Conservation (phyloP, 2,888 invertebrate species). For the Eupithecia dodoneata region DNA sequence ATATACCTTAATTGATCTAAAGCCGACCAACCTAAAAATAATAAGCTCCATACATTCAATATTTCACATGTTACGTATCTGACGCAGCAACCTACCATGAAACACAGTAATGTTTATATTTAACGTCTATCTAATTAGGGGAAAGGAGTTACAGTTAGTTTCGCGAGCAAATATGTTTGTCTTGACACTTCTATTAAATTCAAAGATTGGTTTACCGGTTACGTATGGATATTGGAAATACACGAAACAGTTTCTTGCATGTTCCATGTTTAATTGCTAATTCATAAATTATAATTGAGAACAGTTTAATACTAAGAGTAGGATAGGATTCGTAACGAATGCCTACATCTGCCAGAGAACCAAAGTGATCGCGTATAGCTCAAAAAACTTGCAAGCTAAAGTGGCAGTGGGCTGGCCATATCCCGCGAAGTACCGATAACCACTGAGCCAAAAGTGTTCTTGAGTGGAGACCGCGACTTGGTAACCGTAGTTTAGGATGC, state of each 20-base stretch:
- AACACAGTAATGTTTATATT: slow-evolving; percentile 12
- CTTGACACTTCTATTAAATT: slow-evolving; percentile 34
- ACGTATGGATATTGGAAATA: slow-evolving; percentile 1
- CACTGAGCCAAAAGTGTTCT: no score
- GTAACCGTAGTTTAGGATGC: no score
- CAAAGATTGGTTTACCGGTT: slow-evolving; percentile 18
- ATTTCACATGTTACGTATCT: neutral
- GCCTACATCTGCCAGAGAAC: no score
- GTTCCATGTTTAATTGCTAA: neutral
- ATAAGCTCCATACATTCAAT: neutral
- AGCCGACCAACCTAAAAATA: neutral
- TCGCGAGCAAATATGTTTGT: slow-evolving; percentile 36
- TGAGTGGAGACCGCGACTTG: no score
- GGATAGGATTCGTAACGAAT: no score
- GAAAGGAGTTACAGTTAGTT: slow-evolving; percentile 22
- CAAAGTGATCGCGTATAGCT: no score
- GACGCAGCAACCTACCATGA: neutral
- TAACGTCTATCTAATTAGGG: slow-evolving; percentile 37
- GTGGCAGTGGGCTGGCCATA: no score
- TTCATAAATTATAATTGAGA: neutral
- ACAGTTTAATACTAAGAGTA: neutral
- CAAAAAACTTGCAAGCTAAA: no score
- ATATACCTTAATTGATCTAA: neutral
- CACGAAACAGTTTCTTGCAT: neutral
- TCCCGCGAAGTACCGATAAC: no score